Conservation (phyloP, 2,888 invertebrate genomes). For the Nematopogon swammerdamellus region DNA sequence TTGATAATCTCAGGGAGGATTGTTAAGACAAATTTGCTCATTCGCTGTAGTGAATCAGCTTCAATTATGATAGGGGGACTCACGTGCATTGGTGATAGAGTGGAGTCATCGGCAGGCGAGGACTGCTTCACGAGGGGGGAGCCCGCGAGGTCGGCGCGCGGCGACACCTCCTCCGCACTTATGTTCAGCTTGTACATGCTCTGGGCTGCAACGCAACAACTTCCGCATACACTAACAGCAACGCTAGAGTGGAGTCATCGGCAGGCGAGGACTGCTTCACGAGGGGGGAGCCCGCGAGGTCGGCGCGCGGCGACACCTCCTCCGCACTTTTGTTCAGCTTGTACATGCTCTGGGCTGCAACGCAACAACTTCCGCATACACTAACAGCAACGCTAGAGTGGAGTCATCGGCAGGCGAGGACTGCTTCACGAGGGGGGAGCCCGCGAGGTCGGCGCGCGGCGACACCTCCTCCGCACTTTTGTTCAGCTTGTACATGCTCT, state of each 20-base stretch:
- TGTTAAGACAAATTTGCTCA: too few species aligned
- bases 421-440: conserved; percentile 36
- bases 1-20: too few species aligned
- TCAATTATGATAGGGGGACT: too few species aligned
- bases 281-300: conserved; percentile 25
- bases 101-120: conserved; percentile 41
- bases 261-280: conserved; percentile 43
- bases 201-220: conserved; percentile 39
- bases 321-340: conserved; percentile 48
- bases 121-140: conserved; percentile 39
- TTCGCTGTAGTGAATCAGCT: too few species aligned
- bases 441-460: conserved; percentile 16
- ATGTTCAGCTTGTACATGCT: conserved; percentile 50
- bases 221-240: neutral
- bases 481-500: conserved; percentile 50
- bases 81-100: conserved; percentile 50
- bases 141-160: conserved; percentile 17
- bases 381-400: conserved; percentile 29
- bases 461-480: conserved; percentile 35
- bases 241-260: conserved; percentile 42
- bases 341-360: conserved; percentile 49
- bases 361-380: conserved; percentile 9
- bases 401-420: conserved; percentile 43
- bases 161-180: conserved; percentile 32
- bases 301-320: conserved; percentile 19